phyloP scores from a whole-genome alignment of 2,797 vertebrate genomes.

The Gallinago nigripennis region DNA sequence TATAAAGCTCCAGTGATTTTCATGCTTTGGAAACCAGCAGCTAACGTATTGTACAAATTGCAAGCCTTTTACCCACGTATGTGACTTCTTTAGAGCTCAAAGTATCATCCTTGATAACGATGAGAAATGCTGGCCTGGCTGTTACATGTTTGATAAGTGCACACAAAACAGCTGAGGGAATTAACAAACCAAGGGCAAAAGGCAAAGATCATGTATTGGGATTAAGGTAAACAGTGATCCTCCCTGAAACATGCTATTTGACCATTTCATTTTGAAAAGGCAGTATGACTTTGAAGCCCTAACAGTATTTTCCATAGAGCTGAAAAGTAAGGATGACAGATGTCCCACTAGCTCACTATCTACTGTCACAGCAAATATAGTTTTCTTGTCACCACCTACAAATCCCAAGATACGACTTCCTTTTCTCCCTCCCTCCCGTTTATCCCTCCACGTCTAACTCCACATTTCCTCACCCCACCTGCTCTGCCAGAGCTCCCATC shows the following conservation, averaged over 20 bases:
- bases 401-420: constrained; percentile 20
- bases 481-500: neutral
- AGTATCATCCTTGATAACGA: constrained; percentile 24
- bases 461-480: constrained; percentile 11
- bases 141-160: constrained; percentile 17
- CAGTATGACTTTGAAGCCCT: neutral
- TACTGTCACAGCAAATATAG: constrained; percentile 14
- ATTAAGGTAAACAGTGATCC: neutral
- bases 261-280: neutral
- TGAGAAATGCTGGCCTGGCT: constrained; percentile 47
- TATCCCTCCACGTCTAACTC: neutral
- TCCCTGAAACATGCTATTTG: neutral
- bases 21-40: neutral
- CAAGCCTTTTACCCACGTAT: neutral
- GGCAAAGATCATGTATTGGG: constrained; percentile 5
- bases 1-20: neutral
- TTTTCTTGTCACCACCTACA: constrained; percentile 54
- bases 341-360: neutral
- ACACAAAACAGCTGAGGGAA: neutral
- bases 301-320: neutral
- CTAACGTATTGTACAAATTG: neutral
- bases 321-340: constrained; percentile 41
- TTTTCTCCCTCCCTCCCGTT: neutral
- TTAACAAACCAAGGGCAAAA: constrained; percentile 48
- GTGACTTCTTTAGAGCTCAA: constrained; percentile 23